A percentile compares a stretch with the other conserved stretches of the same genome.
phyloP scores from a whole-genome alignment of 2,113 vertebrate species.

The Anarrhichthys ocellatus region DNA sequence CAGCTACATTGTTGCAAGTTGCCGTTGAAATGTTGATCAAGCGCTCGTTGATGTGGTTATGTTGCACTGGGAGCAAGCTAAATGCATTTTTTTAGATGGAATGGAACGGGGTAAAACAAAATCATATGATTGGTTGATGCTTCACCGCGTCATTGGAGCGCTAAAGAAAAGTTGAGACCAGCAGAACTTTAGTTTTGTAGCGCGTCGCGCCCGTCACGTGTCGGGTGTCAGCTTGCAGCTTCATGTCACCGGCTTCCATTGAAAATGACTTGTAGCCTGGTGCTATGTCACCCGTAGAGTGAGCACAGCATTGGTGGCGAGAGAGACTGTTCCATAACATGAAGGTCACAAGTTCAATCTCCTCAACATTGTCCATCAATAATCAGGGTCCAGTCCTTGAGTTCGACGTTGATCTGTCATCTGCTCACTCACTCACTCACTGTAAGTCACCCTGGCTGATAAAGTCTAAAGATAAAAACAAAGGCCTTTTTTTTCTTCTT shows the following conservation, averaged over 20 bases:
- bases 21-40: not conserved
- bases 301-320: not conserved
- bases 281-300: not conserved
- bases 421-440: slow-evolving; percentile 3
- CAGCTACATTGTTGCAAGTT: not conserved
- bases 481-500: not conserved
- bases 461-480: slow-evolving; percentile 20
- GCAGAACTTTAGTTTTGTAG: not conserved
- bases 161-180: not conserved
- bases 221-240: not conserved
- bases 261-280: not conserved
- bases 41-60: not conserved
- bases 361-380: slow-evolving; percentile 27
- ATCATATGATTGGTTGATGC: not conserved
- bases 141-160: not conserved
- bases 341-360: slow-evolving; percentile 44
- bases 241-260: not conserved
- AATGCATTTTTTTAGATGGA: not conserved
- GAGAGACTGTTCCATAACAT: slow-evolving; percentile 5
- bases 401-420: slow-evolving; percentile 34
- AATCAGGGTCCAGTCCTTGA: slow-evolving; percentile 38
- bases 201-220: not conserved
- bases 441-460: not conserved
- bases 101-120: not conserved
- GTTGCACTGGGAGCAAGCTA: not conserved